These are phyloP conservation scores for Discoglossus pictus DNA, from an alignment of 2,797 vertebrate genomes.

Conservation along the genomic window DNA sequence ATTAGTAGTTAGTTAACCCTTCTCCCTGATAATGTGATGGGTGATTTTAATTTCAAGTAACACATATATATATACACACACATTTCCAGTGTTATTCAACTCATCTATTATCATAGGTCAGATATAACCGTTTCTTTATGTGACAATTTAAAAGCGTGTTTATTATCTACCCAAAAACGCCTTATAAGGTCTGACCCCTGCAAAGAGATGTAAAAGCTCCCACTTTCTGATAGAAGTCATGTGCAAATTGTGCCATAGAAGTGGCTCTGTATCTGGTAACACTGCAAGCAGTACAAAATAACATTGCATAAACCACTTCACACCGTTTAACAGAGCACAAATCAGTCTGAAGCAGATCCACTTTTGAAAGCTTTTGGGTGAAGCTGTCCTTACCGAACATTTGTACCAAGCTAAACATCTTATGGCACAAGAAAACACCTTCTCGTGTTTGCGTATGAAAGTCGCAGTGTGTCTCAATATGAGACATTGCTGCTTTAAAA, in stretches of 20 bases:
- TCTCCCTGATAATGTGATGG: slow-evolving; percentile 54
- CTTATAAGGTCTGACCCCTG: too few relatives aligned
- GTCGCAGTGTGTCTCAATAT: slow-evolving; percentile 75
- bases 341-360: slow-evolving; percentile 59
- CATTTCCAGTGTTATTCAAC: slow-evolving; percentile 63
- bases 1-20: slow-evolving; percentile 66
- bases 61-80: slow-evolving; percentile 56
- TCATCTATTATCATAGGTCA: not conserved
- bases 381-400: slow-evolving; percentile 51
- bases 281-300: slow-evolving; percentile 68
- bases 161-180: too few relatives aligned
- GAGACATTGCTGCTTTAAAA: slow-evolving; percentile 73
- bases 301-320: slow-evolving; percentile 74
- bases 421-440: slow-evolving; percentile 70
- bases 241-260: slow-evolving; percentile 3
- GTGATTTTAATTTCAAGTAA: slow-evolving; percentile 47
- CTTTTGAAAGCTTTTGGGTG: slow-evolving; percentile 33
- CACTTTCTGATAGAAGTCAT: not conserved
- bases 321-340: slow-evolving; percentile 54
- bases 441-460: slow-evolving; percentile 65
- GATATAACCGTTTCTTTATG: too few relatives aligned
- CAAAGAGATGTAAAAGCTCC: too few relatives aligned
- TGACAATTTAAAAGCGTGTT: too few relatives aligned
- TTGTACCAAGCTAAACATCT: slow-evolving; percentile 54
- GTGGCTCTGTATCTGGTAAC: slow-evolving; percentile 34